Base-by-base conservation (phyloP, 2,113 vertebrate species). In the Rhynchomys soricoides region DNA sequence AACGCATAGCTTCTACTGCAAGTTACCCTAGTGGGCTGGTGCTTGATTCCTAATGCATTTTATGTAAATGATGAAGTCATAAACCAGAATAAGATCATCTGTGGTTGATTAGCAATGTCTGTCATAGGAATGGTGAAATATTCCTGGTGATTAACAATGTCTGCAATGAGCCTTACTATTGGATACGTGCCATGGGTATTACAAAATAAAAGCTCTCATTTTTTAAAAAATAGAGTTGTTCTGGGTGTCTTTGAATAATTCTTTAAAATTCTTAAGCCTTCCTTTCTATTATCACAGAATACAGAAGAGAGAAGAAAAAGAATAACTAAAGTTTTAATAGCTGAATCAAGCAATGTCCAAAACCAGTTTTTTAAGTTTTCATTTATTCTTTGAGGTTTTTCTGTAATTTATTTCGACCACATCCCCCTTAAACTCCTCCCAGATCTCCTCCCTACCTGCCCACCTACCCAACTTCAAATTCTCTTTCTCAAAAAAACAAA, bases 101-200 rank as follows among this genome's bases (percentile, higher is more conserved):
- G 81, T 16, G 81, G 94, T 81, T 43, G 91, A 95, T 90, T 88
- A 90, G 70, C 52, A 68, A 83, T 59, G 74, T 88, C 70, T 95
- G 68, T 70, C 3, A 2, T 19, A 16, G n/a, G 13, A 7, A 17
- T 37, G 48, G 40, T 19, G 68, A 48, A 17, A 90, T 15, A 52
- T 31, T 77, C 40, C n/a, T 22, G 7, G 66, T 64, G 21, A 88
- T 86, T 66, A 96, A 26, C 57, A 43, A 55, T 74, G 88, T 62
- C 87, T 68, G 4, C 34, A 1, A 0, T 4, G 12, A 45, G 45
- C 43, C 34, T 45, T 50, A 26, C 48, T 75, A 48, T 59, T 86
- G 57, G 71, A 17, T 64, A 48, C 26, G 52, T 26, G 48, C 52
- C 86, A 75, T 89, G 16, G 62, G 57, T 52, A 75, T 50, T n/a